phyloP scores from a whole-genome alignment of 2,113 vertebrate species.

The Nerophis ophidion region DNA sequence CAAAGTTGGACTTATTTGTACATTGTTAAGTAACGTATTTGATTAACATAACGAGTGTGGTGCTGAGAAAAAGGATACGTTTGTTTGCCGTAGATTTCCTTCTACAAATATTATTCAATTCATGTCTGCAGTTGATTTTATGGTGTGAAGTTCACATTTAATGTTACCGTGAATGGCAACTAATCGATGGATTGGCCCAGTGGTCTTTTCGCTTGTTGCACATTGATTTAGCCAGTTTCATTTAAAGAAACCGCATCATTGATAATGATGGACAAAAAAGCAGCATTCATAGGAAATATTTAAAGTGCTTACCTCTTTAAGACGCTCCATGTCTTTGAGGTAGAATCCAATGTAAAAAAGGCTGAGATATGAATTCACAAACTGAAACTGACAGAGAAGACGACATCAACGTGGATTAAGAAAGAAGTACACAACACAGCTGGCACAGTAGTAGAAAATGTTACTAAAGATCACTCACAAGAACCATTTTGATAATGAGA shows the following conservation, averaged over 20 bases:
- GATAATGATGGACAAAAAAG: constrained; percentile 80
- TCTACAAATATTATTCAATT: too few species aligned
- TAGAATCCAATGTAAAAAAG: constrained; percentile 99
- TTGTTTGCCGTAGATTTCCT: too few species aligned
- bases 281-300: constrained; percentile 66
- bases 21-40: too few species aligned
- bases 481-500: constrained; percentile 97
- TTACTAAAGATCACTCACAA: constrained; percentile 75
- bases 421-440: neutral
- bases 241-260: constrained; percentile 75
- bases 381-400: constrained; percentile 83
- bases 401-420: neutral
- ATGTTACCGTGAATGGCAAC: too few species aligned
- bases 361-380: constrained; percentile 98
- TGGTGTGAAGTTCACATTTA: too few species aligned
- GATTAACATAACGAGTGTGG: too few species aligned
- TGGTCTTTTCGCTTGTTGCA: neutral
- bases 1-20: too few species aligned
- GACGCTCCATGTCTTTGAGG: constrained; percentile 99
- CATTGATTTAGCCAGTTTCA: constrained; percentile 41
- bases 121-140: too few species aligned
- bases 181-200: too few species aligned
- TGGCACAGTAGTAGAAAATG: neutral
- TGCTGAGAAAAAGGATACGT: too few species aligned
- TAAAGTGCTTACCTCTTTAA: constrained; percentile 85